phyloP scores from a whole-genome alignment of 2,113 vertebrate species.

The Passer domesticus region DNA sequence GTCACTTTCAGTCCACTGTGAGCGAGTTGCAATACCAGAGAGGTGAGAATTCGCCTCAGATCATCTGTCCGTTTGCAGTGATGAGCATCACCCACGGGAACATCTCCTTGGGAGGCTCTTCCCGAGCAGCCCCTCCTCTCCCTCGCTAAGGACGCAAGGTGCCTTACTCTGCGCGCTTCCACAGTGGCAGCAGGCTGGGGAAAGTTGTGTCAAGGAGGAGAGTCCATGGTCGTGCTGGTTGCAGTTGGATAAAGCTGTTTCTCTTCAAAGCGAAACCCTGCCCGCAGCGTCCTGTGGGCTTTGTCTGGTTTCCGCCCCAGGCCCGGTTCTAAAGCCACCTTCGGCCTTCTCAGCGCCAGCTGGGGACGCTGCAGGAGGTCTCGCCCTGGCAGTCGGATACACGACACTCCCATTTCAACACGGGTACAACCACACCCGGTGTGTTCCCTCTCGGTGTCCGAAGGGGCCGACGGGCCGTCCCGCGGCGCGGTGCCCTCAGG shows the following conservation, averaged over 20 bases:
- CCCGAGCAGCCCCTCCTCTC: fast-evolving
- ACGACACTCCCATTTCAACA: neutral
- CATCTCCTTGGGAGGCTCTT: fast-evolving
- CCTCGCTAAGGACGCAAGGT: fast-evolving
- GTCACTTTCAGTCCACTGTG: neutral
- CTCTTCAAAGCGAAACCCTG: neutral
- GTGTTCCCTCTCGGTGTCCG: fast-evolving
- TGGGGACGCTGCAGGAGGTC: fast-evolving
- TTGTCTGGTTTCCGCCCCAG: fast-evolving
- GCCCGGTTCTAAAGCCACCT: fast-evolving
- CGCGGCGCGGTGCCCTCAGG: neutral
- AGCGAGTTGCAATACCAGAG: neutral
- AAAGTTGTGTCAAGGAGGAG: fast-evolving
- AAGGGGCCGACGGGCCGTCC: neutral
- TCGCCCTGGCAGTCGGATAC: fast-evolving
- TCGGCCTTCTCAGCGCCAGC: neutral
- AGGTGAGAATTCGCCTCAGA: neutral
- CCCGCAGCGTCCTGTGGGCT: fast-evolving
- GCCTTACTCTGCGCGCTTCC: fast-evolving
- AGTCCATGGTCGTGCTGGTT: fast-evolving
- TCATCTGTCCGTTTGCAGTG: fast-evolving
- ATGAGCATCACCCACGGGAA: fast-evolving
- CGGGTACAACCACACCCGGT: fast-evolving
- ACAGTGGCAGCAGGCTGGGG: fast-evolving
- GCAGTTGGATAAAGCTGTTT: fast-evolving